Conservation (phyloP, 2,797 vertebrate species). For the Poecilia wingei region DNA sequence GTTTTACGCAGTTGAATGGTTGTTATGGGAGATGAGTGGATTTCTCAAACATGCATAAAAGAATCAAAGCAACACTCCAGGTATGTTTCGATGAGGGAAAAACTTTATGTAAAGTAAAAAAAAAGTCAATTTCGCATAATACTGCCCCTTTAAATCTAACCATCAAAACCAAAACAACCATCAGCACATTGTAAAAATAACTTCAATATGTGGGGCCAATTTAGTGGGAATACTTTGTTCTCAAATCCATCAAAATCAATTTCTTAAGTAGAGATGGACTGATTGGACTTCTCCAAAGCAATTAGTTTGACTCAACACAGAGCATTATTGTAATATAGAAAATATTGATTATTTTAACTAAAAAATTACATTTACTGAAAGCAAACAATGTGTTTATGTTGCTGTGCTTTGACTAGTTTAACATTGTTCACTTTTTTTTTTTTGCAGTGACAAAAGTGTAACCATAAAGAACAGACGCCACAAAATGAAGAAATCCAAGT, state of each 20-base stretch:
- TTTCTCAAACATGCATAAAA: no score
- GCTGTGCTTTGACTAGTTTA: background rate
- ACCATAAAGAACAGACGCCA: conserved; percentile 67
- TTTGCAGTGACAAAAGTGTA: conserved; percentile 74
- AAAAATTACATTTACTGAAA: background rate
- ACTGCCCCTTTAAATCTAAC: background rate
- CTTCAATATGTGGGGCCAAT: background rate
- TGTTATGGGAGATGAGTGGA: no score
- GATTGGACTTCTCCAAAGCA: background rate
- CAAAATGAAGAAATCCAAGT: conserved; percentile 82
- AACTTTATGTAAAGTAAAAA: no score
- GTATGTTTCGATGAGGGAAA: no score
- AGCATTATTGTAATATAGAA: background rate
- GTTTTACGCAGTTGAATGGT: no score
- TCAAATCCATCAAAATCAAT: background rate
- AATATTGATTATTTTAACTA: background rate
- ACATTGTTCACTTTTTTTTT: conserved; percentile 11
- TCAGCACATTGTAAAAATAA: background rate
- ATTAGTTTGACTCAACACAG: background rate
- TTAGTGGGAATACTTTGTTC: background rate
- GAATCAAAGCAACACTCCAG: no score
- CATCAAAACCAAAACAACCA: background rate
- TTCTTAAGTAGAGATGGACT: background rate
- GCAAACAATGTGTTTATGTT: background rate
- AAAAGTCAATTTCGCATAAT: no score